A percentile compares a stretch with the other conserved stretches of the same genome.
These are phyloP conservation scores for Ceratosolen fusciceps DNA, from an alignment of 1,140 invertebrate species.

Conservation along the genomic window DNA sequence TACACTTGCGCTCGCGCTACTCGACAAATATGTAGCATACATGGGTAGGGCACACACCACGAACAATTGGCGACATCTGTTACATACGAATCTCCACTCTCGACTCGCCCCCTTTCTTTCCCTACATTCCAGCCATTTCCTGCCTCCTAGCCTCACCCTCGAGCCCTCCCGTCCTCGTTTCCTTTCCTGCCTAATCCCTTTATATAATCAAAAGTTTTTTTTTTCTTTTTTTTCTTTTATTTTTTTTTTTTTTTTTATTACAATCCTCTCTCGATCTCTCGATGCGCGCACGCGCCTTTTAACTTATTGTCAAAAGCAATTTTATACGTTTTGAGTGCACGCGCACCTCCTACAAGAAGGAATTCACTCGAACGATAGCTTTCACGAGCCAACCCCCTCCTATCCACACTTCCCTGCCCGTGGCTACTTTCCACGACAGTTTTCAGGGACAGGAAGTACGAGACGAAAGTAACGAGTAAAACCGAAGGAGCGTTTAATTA, in stretches of 20 bases:
- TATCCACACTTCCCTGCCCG: neutral
- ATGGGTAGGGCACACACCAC: slow-evolving; percentile 39
- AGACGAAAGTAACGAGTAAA: slow-evolving; percentile 15
- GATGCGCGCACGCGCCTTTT: neutral
- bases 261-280: neutral
- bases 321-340: neutral
- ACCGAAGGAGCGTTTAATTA: neutral
- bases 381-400: neutral
- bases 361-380: neutral
- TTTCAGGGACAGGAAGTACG: too few species aligned
- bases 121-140: neutral
- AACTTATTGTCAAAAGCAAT: neutral
- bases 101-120: neutral
- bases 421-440: too few species aligned
- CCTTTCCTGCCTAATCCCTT: slow-evolving; percentile 10
- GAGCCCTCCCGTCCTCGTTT: neutral
- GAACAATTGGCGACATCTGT: slow-evolving; percentile 54
- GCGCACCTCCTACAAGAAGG: neutral
- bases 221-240: too few species aligned
- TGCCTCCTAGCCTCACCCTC: neutral
- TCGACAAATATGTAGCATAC: slow-evolving; percentile 42
- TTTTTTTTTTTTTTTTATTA: neutral
- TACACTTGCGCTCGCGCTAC: too few species aligned
- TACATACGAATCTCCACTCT: slow-evolving; percentile 47
- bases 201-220: slow-evolving; percentile 17